phyloP scores from a whole-genome alignment of 2,113 vertebrate species.

The Tursiops truncatus region DNA sequence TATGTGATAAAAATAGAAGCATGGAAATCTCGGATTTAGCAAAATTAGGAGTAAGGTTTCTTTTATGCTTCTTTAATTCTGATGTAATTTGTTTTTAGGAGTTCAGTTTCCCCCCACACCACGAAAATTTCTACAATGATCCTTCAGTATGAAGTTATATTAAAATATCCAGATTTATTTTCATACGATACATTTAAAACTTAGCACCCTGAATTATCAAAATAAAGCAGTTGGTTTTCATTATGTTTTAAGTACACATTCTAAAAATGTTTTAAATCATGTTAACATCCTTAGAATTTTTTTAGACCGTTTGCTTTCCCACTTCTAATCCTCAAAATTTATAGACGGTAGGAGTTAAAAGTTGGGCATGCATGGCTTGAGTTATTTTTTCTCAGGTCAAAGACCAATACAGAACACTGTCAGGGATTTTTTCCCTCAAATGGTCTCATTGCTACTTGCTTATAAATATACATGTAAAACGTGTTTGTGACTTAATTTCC shows the following conservation, averaged over 20 bases:
- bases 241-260: neutral
- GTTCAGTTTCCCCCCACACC: neutral
- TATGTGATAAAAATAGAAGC: neutral
- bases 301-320: neutral
- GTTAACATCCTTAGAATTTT: neutral
- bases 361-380: neutral
- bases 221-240: constrained; percentile 28
- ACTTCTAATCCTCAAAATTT: constrained; percentile 28
- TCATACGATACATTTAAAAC: neutral
- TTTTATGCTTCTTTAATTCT: neutral
- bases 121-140: neutral
- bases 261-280: neutral
- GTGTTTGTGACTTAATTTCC: neutral
- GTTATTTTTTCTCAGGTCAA: neutral
- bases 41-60: neutral
- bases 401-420: neutral
- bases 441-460: neutral
- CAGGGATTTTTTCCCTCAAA: neutral
- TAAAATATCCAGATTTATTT: constrained; percentile 19
- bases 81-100: neutral
- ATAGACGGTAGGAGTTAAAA: neutral
- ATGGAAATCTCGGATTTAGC: neutral
- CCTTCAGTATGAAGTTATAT: neutral
- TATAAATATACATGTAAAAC: neutral
- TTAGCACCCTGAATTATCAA: neutral